These are phyloP conservation scores for Helicoverpa zea DNA, from an alignment of 1,140 invertebrate species.

Conservation along the genomic window DNA sequence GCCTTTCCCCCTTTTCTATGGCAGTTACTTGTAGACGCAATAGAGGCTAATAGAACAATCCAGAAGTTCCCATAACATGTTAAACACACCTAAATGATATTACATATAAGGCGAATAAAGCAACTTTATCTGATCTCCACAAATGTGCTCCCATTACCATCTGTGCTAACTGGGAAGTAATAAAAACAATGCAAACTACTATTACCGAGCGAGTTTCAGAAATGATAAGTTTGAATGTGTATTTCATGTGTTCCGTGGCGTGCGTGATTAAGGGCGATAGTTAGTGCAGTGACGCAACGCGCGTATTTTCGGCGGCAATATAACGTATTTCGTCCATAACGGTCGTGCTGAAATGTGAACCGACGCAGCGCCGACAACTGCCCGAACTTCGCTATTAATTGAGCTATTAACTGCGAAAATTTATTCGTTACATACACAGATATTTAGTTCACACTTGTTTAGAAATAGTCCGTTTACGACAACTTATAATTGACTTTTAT, in stretches of 20 bases:
- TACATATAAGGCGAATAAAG: slow-evolving; percentile 12
- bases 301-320: slow-evolving; percentile 59
- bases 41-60: neutral
- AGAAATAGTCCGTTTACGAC: slow-evolving; percentile 29
- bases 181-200: slow-evolving; percentile 41
- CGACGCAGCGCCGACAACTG: slow-evolving; percentile 3
- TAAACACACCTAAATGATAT: slow-evolving; percentile 10
- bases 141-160: slow-evolving; percentile 13
- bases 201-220: slow-evolving; percentile 17
- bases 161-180: slow-evolving; percentile 37
- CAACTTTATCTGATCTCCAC: slow-evolving; percentile 25
- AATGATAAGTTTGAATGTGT: slow-evolving; percentile 35
- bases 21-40: neutral
- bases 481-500: slow-evolving; percentile 35
- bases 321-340: slow-evolving; percentile 45
- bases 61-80: slow-evolving; percentile 6
- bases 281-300: slow-evolving; percentile 58
- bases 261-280: slow-evolving; percentile 63
- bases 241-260: slow-evolving; percentile 57
- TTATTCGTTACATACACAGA: slow-evolving; percentile 8
- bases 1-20: neutral
- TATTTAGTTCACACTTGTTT: slow-evolving; percentile 17
- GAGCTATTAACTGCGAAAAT: slow-evolving; percentile 11
- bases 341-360: slow-evolving; percentile 30
- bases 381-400: slow-evolving; percentile 26